A percentile compares a stretch with the other conserved stretches of the same genome.
Evolutionary conservation across 2,113 vertebrate genomes (phyloP).

Genomic region (Scartelaos histophorus): DNA sequence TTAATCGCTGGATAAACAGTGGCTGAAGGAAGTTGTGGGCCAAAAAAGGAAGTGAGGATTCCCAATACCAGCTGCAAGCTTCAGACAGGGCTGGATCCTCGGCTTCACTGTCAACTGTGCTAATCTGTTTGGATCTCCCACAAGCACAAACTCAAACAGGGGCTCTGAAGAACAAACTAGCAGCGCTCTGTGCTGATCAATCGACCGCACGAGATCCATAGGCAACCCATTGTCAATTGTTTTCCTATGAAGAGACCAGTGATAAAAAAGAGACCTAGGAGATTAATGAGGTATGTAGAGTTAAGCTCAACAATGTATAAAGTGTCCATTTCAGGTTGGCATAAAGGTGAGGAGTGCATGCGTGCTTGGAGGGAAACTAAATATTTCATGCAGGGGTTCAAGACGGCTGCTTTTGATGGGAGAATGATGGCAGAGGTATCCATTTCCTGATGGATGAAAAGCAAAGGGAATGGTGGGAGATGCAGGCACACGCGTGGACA

Average conservation of each 20-base stretch:
- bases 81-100: slow-evolving; percentile 42
- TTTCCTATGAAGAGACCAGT: slow-evolving; percentile 28
- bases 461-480: slow-evolving; percentile 49
- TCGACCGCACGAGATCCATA: slow-evolving; percentile 54
- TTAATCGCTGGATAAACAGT: slow-evolving; percentile 72
- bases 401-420: slow-evolving; percentile 53
- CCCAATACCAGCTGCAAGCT: slow-evolving; percentile 58
- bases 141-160: slow-evolving; percentile 77
- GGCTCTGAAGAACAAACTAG: slow-evolving; percentile 55
- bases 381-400: slow-evolving; percentile 43
- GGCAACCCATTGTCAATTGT: slow-evolving; percentile 39
- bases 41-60: slow-evolving; percentile 48
- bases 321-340: slow-evolving; percentile 64
- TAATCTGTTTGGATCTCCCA: slow-evolving; percentile 72
- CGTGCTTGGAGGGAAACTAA: slow-evolving; percentile 61
- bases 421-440: slow-evolving; percentile 54
- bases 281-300: slow-evolving; percentile 53
- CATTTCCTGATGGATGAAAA: slow-evolving; percentile 69
- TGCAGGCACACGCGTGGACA: slow-evolving; percentile 20
- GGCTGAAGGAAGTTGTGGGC: slow-evolving; percentile 52
- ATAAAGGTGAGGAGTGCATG: slow-evolving; percentile 61
- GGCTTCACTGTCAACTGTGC: slow-evolving; percentile 53
- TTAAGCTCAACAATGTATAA: slow-evolving; percentile 15
- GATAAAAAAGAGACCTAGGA: slow-evolving; percentile 28
- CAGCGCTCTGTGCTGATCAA: slow-evolving; percentile 51